phyloP scores from a whole-genome alignment of 2,113 vertebrate genomes.

The Eubucco bourcierii region DNA sequence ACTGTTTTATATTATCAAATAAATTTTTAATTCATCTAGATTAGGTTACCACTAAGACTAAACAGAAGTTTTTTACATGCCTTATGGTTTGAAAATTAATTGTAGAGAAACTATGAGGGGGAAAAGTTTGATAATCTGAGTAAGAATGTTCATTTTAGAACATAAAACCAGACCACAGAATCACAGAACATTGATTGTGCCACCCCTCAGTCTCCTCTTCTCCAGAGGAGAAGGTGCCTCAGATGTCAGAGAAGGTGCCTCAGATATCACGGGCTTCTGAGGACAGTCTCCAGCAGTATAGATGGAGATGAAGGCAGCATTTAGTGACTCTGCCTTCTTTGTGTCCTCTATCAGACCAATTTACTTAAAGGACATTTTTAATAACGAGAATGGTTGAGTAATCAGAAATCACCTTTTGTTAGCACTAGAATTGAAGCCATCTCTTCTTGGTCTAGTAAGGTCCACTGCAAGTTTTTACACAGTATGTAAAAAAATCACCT shows the following conservation, averaged over 20 bases:
- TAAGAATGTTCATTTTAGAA: neutral
- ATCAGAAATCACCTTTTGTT: neutral
- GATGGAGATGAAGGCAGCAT: too few relatives aligned
- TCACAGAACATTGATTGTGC: too few relatives aligned
- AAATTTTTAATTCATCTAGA: conserved; percentile 1
- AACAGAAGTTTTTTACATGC: neutral
- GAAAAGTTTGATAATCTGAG: neutral
- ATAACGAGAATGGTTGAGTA: neutral
- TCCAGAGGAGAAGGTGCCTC: too few relatives aligned
- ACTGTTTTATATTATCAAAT: neutral
- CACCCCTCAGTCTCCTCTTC: too few relatives aligned
- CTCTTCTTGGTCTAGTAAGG: neutral
- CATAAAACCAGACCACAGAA: too few relatives aligned
- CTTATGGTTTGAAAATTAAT: neutral
- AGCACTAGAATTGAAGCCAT: neutral
- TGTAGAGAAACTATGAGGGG: neutral
- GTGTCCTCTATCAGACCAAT: neutral
- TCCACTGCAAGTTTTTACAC: neutral
- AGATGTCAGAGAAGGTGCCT: too few relatives aligned
- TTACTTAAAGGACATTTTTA: neutral
- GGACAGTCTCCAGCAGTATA: too few relatives aligned
- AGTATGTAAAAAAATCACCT: neutral
- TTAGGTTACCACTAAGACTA: neutral
- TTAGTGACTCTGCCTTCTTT: too few relatives aligned
- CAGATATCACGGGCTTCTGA: too few relatives aligned